Percentiles rank a stretch among this genome's conserved stretches.
phyloP scores from a whole-genome alignment of 2,797 vertebrate genomes.

The Hephaestus fuliginosus region DNA sequence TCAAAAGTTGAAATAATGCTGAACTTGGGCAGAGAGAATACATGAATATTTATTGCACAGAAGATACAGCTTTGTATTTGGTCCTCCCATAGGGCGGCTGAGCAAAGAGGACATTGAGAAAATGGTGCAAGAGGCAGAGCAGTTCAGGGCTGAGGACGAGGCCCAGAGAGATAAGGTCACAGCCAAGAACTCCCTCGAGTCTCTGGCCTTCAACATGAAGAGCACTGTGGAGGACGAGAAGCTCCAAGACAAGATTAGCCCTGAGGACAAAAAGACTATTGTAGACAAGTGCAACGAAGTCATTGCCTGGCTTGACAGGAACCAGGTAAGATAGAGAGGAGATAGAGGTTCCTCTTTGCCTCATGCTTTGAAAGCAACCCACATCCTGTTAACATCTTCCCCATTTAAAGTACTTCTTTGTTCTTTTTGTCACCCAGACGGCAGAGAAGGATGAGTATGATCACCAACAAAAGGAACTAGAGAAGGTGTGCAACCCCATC shows the following conservation, averaged over 20 bases:
- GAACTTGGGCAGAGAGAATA: not conserved
- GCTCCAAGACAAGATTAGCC: constrained; percentile 87
- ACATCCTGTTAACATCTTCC: not conserved
- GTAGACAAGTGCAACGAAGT: constrained; percentile 88
- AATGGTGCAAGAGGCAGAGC: constrained; percentile 89
- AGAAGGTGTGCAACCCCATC: constrained; percentile 88
- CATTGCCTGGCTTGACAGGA: constrained; percentile 88
- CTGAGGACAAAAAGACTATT: constrained; percentile 87
- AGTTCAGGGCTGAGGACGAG: constrained; percentile 86
- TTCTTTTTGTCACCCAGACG: constrained; percentile 69
- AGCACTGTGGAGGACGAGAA: constrained; percentile 89
- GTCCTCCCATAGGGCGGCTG: constrained; percentile 80
- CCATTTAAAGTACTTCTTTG: not conserved
- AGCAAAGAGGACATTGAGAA: constrained; percentile 89
- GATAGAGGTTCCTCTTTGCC: not conserved
- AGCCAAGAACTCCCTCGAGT: constrained; percentile 87
- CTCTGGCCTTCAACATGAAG: constrained; percentile 89
- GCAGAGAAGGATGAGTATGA: constrained; percentile 90
- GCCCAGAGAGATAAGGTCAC: constrained; percentile 85
- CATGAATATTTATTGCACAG: not conserved
- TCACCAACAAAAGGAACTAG: constrained; percentile 89
- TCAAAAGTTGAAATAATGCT: not conserved
- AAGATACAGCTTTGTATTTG: not conserved
- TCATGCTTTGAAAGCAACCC: constrained; percentile 17
- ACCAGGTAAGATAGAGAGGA: constrained; percentile 81